phyloP scores from a whole-genome alignment of 2,888 invertebrate species.

The Nephrocerus scutellatus region DNA sequence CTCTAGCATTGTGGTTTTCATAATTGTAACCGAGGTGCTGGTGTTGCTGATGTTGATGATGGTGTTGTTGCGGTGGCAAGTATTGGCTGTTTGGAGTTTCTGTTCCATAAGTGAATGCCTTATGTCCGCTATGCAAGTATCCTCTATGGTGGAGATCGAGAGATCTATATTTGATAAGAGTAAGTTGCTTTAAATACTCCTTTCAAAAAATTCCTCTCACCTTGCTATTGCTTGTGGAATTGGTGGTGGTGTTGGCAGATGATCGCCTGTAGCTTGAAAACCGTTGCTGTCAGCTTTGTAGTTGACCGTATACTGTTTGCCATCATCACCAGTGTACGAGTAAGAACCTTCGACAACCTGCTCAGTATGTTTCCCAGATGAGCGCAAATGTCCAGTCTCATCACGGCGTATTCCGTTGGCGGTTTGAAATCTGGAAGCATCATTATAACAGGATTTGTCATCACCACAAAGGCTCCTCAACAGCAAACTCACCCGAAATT shows the following conservation, averaged over 20 bases:
- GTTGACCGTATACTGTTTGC: conserved; percentile 55
- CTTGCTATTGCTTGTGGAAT: conserved; percentile 51
- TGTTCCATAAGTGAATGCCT: conserved; percentile 24
- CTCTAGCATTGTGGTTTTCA: too few species aligned
- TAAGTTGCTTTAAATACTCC: conserved; percentile 16
- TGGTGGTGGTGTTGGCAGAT: conserved; percentile 69
- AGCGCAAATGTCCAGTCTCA: conserved; percentile 52
- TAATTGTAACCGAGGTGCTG: conserved; percentile 21
- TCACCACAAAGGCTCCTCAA: background rate
- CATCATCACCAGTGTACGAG: conserved; percentile 58
- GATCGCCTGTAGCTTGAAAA: conserved; percentile 68
- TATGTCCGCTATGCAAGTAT: conserved; percentile 16
- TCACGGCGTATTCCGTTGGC: conserved; percentile 59
- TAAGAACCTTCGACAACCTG: conserved; percentile 58
- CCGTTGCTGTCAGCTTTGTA: conserved; percentile 72
- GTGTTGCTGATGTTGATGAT: conserved; percentile 9
- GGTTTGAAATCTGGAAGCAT: conserved; percentile 52
- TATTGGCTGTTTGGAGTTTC: conserved; percentile 33
- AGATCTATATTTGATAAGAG: conserved; percentile 18
- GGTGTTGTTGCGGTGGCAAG: conserved; percentile 31
- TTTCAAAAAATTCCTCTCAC: conserved; percentile 28
- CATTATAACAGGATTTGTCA: background rate
- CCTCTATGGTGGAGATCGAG: conserved; percentile 24
- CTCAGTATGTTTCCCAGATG: conserved; percentile 54
- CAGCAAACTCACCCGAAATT: conserved; percentile 53